Evolutionary conservation across 2,888 invertebrate genomes (phyloP), one percentile per base, ranked within the genome.

Genomic region (Sisyra nigra): DNA sequence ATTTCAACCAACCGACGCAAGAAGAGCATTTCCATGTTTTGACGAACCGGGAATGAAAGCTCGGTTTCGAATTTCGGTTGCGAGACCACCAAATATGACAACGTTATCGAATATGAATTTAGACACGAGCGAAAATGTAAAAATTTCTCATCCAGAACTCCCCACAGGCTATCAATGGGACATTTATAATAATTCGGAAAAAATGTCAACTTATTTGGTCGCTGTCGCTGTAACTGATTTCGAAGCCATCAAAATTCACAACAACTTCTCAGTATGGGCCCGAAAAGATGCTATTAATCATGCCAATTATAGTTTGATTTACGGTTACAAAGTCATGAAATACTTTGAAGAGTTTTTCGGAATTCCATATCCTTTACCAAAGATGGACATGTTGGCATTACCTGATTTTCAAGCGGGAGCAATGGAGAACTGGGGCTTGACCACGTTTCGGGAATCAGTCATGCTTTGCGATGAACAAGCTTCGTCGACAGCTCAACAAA

Each of bases 371-470:
- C 82, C 84, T 0, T 55, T 91, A 41, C 76, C 80, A 0, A 91
- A 91, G 63, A 75, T 85, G 47, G 92, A 93, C 57, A 85, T 92
- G 86, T 80, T 88, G n/a, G 92, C 89, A 0, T 63, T 93, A 45
- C 91, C 92, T 0, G 91, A 92, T 59, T 92, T 91, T 56, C 74
- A 79, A 42, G 83, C 85, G 2, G 87, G 85, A 0, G 91, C 89
- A 1, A 91, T 91, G 89, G 91, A 86, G 58, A 86, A 86, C 57
- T 86, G 85, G 84, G 86, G 86, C 1, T 58, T 85, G 14, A 74
- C 85, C 8, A 81, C 81, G 1, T 86, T 76, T 59, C 76, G 83
- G 47, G 89, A 92, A 65, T 77, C 80, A 9, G 75, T 80, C 2
- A 74, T 92, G 73, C 65, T 91, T 1, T 88, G 78, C 55, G 78